These are phyloP conservation scores for Drosophila asahinai DNA, from an alignment of 1,140 invertebrate species.

Conservation along the genomic window DNA sequence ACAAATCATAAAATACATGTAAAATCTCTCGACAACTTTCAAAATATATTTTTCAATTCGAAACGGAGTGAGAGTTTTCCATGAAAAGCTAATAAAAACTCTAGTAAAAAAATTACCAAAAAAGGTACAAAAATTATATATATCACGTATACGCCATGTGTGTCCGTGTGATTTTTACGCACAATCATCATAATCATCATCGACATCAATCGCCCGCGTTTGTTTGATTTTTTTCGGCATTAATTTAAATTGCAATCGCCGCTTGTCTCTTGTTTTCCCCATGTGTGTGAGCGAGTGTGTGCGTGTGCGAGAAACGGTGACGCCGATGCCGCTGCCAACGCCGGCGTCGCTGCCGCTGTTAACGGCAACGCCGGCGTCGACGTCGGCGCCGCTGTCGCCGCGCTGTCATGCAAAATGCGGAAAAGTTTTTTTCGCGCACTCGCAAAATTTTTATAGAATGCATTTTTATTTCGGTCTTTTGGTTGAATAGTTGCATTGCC, in stretches of 20 bases:
- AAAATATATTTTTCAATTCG: not conserved
- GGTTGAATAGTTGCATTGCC: slow-evolving; percentile 81
- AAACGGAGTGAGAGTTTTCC: not conserved
- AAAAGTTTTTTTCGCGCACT: slow-evolving; percentile 82
- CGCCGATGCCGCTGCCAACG: slow-evolving; percentile 27
- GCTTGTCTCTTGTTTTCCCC: slow-evolving; percentile 33
- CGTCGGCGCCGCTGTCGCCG: slow-evolving; percentile 53
- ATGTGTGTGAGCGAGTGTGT: slow-evolving; percentile 29
- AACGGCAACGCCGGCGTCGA: slow-evolving; percentile 12
- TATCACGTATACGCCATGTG: slow-evolving; percentile 72
- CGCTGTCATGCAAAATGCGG: slow-evolving; percentile 78
- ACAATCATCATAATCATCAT: slow-evolving; percentile 55
- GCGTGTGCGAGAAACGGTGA: slow-evolving; percentile 43
- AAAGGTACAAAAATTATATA: not conserved
- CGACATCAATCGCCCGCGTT: slow-evolving; percentile 58
- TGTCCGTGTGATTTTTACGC: slow-evolving; percentile 49
- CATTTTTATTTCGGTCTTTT: slow-evolving; percentile 83
- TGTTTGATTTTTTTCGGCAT: slow-evolving; percentile 69
- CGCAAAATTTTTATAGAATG: slow-evolving; percentile 83
- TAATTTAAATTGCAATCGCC: slow-evolving; percentile 63
- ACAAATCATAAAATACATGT: not conserved
- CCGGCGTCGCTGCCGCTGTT: slow-evolving; percentile 43
- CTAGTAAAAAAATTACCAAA: not conserved
- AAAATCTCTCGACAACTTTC: not conserved
- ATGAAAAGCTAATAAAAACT: not conserved